A percentile compares a stretch with the other conserved stretches of the same genome.
Conservation (phyloP, 2,888 invertebrate species). For the Syritta pipiens region DNA sequence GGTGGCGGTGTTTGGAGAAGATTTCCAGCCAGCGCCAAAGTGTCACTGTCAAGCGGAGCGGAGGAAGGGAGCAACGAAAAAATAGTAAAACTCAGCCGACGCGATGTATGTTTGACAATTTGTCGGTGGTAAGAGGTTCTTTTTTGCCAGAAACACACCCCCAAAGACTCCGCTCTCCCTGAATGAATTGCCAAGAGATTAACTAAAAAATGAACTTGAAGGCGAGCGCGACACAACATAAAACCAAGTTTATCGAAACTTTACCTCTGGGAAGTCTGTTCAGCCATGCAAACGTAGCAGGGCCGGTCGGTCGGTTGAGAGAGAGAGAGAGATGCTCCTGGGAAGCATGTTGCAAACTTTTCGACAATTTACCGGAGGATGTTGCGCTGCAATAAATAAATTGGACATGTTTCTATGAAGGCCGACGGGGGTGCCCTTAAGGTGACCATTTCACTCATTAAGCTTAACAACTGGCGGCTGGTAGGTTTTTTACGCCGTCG, state of each 20-base stretch:
- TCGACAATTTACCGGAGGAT: constrained; percentile 41
- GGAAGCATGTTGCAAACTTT: constrained; percentile 65
- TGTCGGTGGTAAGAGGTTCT: constrained; percentile 4
- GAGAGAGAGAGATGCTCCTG: constrained; percentile 58
- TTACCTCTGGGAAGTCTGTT: constrained; percentile 50
- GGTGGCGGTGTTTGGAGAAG: not conserved
- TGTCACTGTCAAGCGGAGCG: constrained; percentile 57
- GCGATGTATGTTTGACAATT: constrained; percentile 41
- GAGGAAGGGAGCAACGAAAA: not conserved
- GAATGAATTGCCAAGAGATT: constrained; percentile 64
- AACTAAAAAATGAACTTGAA: constrained; percentile 50
- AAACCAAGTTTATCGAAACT: constrained; percentile 65
- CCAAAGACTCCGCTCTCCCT: too few species aligned
- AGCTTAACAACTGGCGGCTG: constrained; percentile 7
- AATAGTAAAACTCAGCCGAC: not conserved
- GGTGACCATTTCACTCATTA: constrained; percentile 56
- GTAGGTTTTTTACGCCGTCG: not conserved
- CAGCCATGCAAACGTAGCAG: constrained; percentile 47
- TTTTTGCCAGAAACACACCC: too few species aligned
- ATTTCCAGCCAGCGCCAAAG: constrained; percentile 32
- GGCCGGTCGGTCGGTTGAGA: too few species aligned
- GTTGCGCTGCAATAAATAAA: constrained; percentile 62
- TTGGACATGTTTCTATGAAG: constrained; percentile 61
- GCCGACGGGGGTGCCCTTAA: constrained; percentile 55
- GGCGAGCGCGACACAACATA: constrained; percentile 51